Base-by-base conservation (phyloP, 2,113 vertebrate species). In the Bufo bufo region DNA sequence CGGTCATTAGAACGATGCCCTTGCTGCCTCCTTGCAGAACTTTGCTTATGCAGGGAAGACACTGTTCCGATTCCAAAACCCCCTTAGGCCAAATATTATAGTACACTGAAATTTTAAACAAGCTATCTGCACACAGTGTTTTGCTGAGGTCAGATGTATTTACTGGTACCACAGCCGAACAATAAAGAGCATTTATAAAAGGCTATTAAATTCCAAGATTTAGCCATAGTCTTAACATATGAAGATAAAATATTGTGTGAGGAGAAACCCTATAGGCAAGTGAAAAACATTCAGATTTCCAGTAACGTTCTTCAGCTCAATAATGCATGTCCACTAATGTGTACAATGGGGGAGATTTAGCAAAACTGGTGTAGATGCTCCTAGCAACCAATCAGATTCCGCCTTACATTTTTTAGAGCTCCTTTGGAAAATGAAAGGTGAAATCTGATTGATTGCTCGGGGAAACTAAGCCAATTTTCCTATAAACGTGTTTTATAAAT, bases 91-190 rank as follows among this genome's bases (percentile, higher is more conserved):
- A 50, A 10, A 75, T 75, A 49, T 75, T 75, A 49, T 17, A 16
- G 72, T 75, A 50, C 20, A 75, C 45, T 75, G 72, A 75, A 75
- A 75, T 75, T 74, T 47, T 75, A 47, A 75, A 50, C 72, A 75
- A 75, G 72, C 19, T 49, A 20, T 49, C 45, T 50, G 72, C 20
- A 75, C 72, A 75, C 72, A 19, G 6, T 75, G 47, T 75, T 75
- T 75, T 75, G 72, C 72, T 50, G 72, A 75, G 72, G 72, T 75
- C 72, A 75, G 72, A 75, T 75, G 72, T 75, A 75, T 75, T 75
- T 75, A 75, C 72, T 17, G 4, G 72, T 20, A 75, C 47, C 47
- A 75, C 47, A 4, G 72, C 47, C 45, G 8, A 50, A 20, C 6
- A 75, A 75, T 47, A 75, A 75, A 19, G 16, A 75, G 4, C 17